These are phyloP conservation scores for Gymnocheta viridis DNA, from an alignment of 2,888 invertebrate genomes.

Conservation along the genomic window DNA sequence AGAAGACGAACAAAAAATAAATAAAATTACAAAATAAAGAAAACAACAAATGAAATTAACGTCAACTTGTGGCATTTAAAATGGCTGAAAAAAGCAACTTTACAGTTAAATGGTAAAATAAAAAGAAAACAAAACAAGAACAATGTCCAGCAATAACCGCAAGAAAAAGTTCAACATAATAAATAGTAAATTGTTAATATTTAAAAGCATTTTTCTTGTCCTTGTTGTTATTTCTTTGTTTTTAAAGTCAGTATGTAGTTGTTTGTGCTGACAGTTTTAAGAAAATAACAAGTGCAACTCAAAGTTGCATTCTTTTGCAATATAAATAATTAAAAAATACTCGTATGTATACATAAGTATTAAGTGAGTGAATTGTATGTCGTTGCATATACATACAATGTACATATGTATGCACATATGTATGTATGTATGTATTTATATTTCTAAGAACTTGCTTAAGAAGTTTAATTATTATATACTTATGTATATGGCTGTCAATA, in stretches of 20 bases:
- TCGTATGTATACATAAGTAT: neutral
- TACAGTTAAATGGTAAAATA: slow-evolving; percentile 15
- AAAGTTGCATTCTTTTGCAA: neutral
- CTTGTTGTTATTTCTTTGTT: neutral
- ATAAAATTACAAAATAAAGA: slow-evolving; percentile 45
- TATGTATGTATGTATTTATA: neutral
- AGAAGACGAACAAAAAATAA: neutral
- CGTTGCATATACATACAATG: neutral
- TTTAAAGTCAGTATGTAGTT: neutral
- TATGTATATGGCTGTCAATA: neutral
- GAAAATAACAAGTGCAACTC: neutral
- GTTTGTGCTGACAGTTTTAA: slow-evolving; percentile 16
- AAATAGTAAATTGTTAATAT: slow-evolving; percentile 46
- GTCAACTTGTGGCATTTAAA: slow-evolving; percentile 58
- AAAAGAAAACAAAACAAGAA: slow-evolving; percentile 21
- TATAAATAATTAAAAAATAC: neutral
- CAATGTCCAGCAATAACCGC: slow-evolving; percentile 27
- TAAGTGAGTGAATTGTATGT: neutral
- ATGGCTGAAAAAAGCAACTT: slow-evolving; percentile 23
- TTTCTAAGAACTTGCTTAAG: neutral
- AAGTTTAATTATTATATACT: neutral
- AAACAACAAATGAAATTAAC: slow-evolving; percentile 62
- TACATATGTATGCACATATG: neutral
- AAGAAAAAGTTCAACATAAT: slow-evolving; percentile 38
- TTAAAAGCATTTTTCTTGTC: slow-evolving; percentile 38